phyloP scores from a whole-genome alignment of 2,888 invertebrate genomes.

The Synergus umbraculus region DNA sequence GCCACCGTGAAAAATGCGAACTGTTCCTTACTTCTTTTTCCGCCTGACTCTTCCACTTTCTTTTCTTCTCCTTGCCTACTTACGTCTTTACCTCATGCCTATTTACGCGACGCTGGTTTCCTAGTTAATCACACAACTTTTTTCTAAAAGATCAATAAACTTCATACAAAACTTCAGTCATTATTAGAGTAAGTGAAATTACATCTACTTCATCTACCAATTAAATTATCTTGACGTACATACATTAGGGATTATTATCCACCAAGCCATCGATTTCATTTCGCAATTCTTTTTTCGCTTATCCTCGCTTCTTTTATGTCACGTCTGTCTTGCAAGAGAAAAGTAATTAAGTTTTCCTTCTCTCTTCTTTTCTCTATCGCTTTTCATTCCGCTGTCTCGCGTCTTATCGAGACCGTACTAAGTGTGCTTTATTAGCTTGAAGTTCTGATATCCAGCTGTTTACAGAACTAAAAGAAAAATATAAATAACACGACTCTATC shows the following conservation, averaged over 20 bases:
- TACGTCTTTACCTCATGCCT: conserved; percentile 21
- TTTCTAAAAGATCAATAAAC: neutral
- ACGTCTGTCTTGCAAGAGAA: conserved; percentile 31
- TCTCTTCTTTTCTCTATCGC: conserved; percentile 28
- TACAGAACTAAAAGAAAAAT: conserved; percentile 32
- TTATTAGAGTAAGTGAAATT: neutral
- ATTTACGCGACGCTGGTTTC: neutral
- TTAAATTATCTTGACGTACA: conserved; percentile 15
- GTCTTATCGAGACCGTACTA: conserved; percentile 43
- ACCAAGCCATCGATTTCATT: conserved; percentile 38
- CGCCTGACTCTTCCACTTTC: conserved; percentile 45
- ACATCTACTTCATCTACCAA: conserved; percentile 23
- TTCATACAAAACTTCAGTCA: neutral
- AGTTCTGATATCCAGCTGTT: conserved; percentile 39
- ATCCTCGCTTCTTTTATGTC: conserved; percentile 33
- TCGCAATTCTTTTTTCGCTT: conserved; percentile 29
- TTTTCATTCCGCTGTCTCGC: conserved; percentile 35
- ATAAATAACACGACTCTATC: conserved; percentile 36
- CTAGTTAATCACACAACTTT: neutral
- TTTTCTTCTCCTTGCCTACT: conserved; percentile 39
- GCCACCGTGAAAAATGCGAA: conserved; percentile 49
- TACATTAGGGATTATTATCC: conserved; percentile 13
- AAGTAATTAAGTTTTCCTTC: conserved; percentile 39
- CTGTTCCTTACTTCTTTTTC: conserved; percentile 46
- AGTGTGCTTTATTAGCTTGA: conserved; percentile 43